These are phyloP conservation scores for Diorhabda carinulata DNA, from an alignment of 1,140 invertebrate genomes.

Conservation along the genomic window DNA sequence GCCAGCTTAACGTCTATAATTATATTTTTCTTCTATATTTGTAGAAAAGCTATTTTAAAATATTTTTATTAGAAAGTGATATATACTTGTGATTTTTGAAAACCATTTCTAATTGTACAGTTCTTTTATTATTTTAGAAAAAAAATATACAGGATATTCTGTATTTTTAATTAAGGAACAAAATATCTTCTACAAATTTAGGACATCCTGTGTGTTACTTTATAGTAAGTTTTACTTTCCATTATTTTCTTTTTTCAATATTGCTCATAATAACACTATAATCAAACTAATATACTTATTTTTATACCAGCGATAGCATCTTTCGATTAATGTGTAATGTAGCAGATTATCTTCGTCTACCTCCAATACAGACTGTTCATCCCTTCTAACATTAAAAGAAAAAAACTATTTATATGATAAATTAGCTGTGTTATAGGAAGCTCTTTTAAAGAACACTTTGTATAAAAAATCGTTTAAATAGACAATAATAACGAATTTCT, in stretches of 20 bases:
- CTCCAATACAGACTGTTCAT: too few species aligned
- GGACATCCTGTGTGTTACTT: neutral
- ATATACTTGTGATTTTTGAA: neutral
- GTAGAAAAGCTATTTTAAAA: neutral
- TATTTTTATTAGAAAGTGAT: conserved; percentile 1
- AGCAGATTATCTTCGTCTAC: too few species aligned
- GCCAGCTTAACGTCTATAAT: neutral
- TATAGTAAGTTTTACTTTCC: neutral
- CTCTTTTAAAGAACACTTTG: too few species aligned
- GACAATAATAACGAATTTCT: too few species aligned
- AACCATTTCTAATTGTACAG: neutral
- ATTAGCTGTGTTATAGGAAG: too few species aligned
- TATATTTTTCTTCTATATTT: neutral
- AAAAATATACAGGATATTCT: neutral
- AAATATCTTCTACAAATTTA: neutral
- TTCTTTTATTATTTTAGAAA: neutral
- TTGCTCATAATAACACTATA: neutral
- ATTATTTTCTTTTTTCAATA: neutral
- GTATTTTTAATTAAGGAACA: neutral
- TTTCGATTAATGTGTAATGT: neutral
- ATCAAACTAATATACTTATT: neutral
- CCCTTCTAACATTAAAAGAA: too few species aligned
- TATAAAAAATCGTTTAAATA: too few species aligned
- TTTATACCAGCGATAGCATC: neutral
- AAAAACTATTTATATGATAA: too few species aligned